Evolutionary conservation across 2,113 vertebrate genomes (phyloP), one percentile per base, ranked within the genome.

Genomic region (Sialia sialis): DNA sequence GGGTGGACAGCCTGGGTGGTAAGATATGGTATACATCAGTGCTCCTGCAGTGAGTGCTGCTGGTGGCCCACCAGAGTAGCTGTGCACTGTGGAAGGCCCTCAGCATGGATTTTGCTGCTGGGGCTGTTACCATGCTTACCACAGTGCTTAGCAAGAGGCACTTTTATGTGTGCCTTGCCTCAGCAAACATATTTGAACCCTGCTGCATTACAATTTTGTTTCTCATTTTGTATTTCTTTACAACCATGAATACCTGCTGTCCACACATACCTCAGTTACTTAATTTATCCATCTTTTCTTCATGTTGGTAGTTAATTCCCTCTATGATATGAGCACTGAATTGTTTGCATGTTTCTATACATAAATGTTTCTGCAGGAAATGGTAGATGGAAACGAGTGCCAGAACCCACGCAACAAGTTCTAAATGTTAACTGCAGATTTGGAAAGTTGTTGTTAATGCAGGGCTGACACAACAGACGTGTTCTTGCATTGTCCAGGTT

Each of bases 41-140:
- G 44, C 32, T 83, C 67, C 34, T n/a, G 13, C 0, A 0, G 32
- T 7, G 38, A 49, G 20, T 0, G 0, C 27, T 63, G 34, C 36
- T 46, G 25, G 17, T 22, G 16, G 70, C 27, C 32, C 73, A 46
- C 43, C 3, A 0, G 18, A 39, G 58, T 15, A 67, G 60, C 73
- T 66, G 10, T 23, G 55, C 19, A 20, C 46, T 9, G 16, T 32
- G 72, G 23, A 89, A 87, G 17, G 48, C 27, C 67, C 34, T 46
- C 74, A 67, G 34, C 20, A 8, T 4, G 8, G 20, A 30, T 89
- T 72, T 78, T 84, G 66, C n/a, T 72, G 41, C 77, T 75, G 20
- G 15, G 48, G 11, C 3, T 63, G 30, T 72, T 81, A 36, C 39
- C 13, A 3, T 54, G 41, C 64, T 87, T 72, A 63, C 38, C 11